Percentiles rank a stretch among this genome's conserved stretches.
Evolutionary conservation across 2,888 invertebrate species (phyloP).

Genomic region (Lobophora halterata): DNA sequence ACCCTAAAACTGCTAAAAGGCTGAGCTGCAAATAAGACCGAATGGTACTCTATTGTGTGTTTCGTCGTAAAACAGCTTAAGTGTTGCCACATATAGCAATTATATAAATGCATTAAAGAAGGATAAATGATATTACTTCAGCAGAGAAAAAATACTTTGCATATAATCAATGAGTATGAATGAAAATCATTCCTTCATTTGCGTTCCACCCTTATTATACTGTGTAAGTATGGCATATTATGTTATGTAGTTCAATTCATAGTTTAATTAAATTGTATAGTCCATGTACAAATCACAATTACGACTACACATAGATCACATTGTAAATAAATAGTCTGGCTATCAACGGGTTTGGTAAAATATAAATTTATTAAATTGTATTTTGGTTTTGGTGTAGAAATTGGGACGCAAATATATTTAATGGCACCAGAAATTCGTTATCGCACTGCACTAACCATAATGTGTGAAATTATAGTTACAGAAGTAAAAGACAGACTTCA

Average conservation of each 20-base stretch:
- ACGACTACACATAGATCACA: conserved; percentile 22
- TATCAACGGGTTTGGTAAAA: conserved; percentile 13
- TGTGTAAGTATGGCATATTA: conserved; percentile 26
- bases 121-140: no score
- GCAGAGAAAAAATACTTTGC: no score
- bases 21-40: no score
- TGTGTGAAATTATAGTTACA: conserved; percentile 8
- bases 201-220: no score
- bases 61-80: no score
- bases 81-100: no score
- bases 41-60: no score
- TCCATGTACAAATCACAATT: conserved; percentile 28
- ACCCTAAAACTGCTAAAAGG: no score
- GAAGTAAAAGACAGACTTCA: no score
- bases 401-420: conserved; percentile 21
- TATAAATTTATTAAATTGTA: neutral
- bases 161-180: no score
- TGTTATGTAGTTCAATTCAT: conserved; percentile 34
- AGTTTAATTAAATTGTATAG: conserved; percentile 26
- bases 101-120: no score
- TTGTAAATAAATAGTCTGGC: conserved; percentile 28
- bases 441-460: conserved; percentile 48
- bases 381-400: conserved; percentile 2
- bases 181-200: no score
- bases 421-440: conserved; percentile 35